Percentiles rank a stretch among this genome's conserved stretches.
These are phyloP conservation scores for Scopus umbretta DNA, from an alignment of 2,113 vertebrate species.

Conservation along the genomic window DNA sequence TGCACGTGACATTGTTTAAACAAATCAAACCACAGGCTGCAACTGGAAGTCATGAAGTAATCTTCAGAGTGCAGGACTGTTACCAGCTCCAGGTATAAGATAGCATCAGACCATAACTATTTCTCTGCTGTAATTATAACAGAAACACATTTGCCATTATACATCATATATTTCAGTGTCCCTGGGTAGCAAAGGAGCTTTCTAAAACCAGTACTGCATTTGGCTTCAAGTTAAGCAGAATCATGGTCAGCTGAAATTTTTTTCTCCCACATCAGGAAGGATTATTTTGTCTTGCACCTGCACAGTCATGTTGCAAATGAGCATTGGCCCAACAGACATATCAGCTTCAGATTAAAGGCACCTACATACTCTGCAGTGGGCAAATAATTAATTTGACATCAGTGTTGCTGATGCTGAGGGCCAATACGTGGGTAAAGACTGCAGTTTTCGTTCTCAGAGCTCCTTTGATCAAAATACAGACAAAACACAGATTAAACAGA, in stretches of 20 bases:
- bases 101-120: neutral
- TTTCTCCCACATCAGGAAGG: neutral
- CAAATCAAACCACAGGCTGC: neutral
- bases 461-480: neutral
- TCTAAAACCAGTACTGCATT: neutral
- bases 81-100: neutral
- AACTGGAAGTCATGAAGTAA: neutral
- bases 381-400: neutral
- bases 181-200: neutral
- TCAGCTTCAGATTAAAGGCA: neutral
- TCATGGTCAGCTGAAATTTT: neutral
- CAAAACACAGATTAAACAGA: neutral
- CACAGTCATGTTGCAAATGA: neutral
- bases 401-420: neutral
- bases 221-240: neutral
- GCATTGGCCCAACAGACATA: neutral
- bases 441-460: neutral
- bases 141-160: neutral
- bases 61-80: neutral
- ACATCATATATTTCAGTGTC: neutral
- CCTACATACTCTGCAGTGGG: neutral
- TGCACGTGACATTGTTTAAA: neutral
- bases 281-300: neutral
- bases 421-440: neutral
- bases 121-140: neutral